Evolutionary conservation across 2,113 vertebrate genomes (phyloP).

Genomic region (Elgaria multicarinata): DNA sequence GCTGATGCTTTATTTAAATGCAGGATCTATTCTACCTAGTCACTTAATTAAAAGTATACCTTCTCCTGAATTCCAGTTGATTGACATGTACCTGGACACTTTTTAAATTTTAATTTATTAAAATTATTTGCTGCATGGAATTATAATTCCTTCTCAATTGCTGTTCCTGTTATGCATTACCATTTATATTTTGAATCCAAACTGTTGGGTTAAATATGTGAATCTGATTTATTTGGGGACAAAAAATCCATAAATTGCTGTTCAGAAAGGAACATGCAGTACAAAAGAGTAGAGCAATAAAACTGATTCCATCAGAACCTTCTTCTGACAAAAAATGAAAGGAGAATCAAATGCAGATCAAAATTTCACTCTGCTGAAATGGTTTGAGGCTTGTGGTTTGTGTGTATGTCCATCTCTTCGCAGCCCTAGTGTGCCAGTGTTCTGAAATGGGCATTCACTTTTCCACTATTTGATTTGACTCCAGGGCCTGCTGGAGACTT

Average conservation of each 20-base stretch:
- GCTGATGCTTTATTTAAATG: not conserved
- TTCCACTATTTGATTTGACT: constrained; percentile 58
- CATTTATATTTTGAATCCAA: not conserved
- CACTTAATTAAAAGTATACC: not conserved
- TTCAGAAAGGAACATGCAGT: not conserved
- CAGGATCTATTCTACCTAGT: not conserved
- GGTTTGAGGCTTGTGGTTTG: constrained; percentile 50
- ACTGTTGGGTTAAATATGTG: not conserved
- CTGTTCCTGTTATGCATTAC: not conserved
- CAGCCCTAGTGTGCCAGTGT: constrained; percentile 34
- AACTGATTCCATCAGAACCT: not conserved
- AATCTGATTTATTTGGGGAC: not conserved
- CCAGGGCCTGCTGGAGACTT: constrained; percentile 59
- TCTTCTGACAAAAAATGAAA: not conserved
- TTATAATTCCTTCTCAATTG: not conserved
- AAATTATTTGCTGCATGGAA: not conserved
- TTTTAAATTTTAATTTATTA: not conserved
- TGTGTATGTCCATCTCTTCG: constrained; percentile 42
- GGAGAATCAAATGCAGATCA: not conserved
- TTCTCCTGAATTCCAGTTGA: not conserved
- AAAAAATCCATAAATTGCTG: not conserved
- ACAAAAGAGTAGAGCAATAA: not conserved
- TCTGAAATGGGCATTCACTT: constrained; percentile 60
- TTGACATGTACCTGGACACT: not conserved
- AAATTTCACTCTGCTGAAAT: constrained; percentile 56